Evolutionary conservation across 1,140 invertebrate genomes (phyloP).

Genomic region (Episyrphus balteatus): DNA sequence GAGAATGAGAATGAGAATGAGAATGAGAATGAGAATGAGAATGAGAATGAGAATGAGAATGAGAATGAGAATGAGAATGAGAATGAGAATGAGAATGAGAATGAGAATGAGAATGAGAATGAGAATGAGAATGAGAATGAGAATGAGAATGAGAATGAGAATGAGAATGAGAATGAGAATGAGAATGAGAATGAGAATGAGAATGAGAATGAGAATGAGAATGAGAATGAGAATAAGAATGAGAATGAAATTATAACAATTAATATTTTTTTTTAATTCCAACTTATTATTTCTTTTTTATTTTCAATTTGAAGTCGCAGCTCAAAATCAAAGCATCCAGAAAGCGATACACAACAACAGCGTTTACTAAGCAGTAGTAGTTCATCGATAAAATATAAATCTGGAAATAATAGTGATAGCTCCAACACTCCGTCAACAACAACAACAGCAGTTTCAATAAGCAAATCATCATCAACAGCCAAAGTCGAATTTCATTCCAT

Average conservation of each 20-base stretch:
- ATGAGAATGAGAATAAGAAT: not conserved
- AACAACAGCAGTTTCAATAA: too few species aligned
- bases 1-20: not conserved
- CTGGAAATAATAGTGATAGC: too few species aligned
- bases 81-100: not conserved
- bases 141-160: not conserved
- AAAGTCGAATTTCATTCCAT: not conserved
- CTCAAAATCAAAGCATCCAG: slow-evolving; percentile 5
- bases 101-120: not conserved
- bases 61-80: not conserved
- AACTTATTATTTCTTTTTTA: not conserved
- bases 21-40: not conserved
- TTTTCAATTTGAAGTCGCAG: not conserved
- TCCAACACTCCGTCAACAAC: not conserved
- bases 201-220: not conserved
- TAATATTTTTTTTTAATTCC: too few species aligned
- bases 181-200: not conserved
- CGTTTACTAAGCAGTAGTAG: not conserved
- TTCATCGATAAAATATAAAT: too few species aligned
- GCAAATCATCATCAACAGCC: too few species aligned
- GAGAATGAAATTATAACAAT: too few species aligned
- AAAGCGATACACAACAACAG: not conserved
- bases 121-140: not conserved
- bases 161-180: not conserved
- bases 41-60: not conserved